phyloP scores from a whole-genome alignment of 2,797 vertebrate species.

The Lophius americanus region DNA sequence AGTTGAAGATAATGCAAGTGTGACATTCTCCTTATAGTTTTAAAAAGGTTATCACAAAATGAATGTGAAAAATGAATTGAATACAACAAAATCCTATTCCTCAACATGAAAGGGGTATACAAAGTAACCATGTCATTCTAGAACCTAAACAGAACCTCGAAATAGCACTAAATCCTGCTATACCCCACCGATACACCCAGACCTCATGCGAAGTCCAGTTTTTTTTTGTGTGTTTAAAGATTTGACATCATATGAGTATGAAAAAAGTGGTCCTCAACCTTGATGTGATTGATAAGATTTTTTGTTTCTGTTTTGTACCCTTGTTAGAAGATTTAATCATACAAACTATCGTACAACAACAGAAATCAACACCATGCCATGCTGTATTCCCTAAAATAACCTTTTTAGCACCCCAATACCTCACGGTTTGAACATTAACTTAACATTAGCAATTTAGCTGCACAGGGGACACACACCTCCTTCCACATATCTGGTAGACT shows the following conservation, averaged over 20 bases:
- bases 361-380: no score
- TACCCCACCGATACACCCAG: background rate
- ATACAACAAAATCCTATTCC: background rate
- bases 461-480: background rate
- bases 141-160: background rate
- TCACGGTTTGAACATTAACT: background rate
- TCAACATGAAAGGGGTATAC: background rate
- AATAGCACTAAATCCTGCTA: background rate
- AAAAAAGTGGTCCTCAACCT: background rate
- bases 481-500: background rate
- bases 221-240: background rate
- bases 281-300: no score
- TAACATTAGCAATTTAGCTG: background rate
- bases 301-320: background rate
- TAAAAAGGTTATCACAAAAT: background rate
- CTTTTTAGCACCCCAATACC: no score
- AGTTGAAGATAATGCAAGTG: no score
- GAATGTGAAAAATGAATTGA: background rate
- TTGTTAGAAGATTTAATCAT: background rate
- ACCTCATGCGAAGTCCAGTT: background rate
- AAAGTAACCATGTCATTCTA: background rate
- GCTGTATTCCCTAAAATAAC: no score
- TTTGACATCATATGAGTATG: background rate
- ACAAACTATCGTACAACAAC: background rate
- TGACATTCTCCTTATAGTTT: no score